Evolutionary conservation across 2,113 vertebrate species (phyloP), one percentile per base, ranked within the genome.

Genomic region (Leptobrachium ailaonicum): DNA sequence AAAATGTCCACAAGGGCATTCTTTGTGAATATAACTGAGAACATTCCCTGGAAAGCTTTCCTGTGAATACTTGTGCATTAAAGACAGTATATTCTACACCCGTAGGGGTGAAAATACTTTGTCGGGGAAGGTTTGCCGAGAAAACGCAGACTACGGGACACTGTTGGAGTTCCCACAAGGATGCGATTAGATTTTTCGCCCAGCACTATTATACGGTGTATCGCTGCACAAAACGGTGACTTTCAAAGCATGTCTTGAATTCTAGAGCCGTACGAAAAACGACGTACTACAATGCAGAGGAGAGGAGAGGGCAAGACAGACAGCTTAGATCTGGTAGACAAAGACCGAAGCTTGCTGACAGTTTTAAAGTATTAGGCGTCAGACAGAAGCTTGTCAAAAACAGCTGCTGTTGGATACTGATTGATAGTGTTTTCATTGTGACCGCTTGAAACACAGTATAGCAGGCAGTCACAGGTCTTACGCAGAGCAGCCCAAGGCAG

Each of bases 381-480:
- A 92, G 95, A 97, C 95, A 95, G 94, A 91, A 91, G 92, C 94
- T 93, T 96, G 97, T 97, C 96, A 96, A 90, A 93, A 93, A 93
- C 96, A 97, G 96, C 96, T 98, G 96, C 93, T 94, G 92, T 88
- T 88, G 89, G 90, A 84, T 90, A 92, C 90, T 96, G 96, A 98
- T 96, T 95, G 95, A 98, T 97, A 92, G 91, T 95, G 95, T 96
- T 95, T 95, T 94, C 91, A 91, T 94, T 96, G 89, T 91, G 92
- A 89, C 84, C 85, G 87, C 88, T 91, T 32, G 89, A 88, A 89
- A 88, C 82, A 70, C 83, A 76, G 86, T 83, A 73, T 84, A 73
- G 85, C 90, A 93, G 90, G 91, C 92, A 90, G 87, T 87, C 85
- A 75, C 82, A 85, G 88, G 87, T 91, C 88, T 90, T 86, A 87